Evolutionary conservation across 1,140 invertebrate species (phyloP).

Genomic region (Pissodes strobi): DNA sequence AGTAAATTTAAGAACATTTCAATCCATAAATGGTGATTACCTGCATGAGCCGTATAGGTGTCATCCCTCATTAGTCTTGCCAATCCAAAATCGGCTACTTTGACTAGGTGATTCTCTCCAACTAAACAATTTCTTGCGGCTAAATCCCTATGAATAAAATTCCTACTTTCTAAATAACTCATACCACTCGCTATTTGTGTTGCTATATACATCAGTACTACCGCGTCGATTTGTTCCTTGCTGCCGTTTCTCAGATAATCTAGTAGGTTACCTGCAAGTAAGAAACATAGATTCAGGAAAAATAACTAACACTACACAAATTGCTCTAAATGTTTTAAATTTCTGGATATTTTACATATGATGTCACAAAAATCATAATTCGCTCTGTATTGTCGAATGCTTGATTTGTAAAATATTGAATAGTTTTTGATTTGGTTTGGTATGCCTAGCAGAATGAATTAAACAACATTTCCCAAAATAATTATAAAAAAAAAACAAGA

Average conservation of each 20-base stretch:
- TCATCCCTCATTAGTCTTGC: slow-evolving; percentile 97
- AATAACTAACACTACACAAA: too few species aligned
- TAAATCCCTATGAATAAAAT: slow-evolving; percentile 97
- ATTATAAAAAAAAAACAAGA: too few species aligned
- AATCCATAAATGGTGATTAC: slow-evolving; percentile 52
- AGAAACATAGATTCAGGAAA: too few species aligned
- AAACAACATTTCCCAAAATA: too few species aligned
- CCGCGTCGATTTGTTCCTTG: slow-evolving; percentile 88
- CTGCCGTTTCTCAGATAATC: slow-evolving; percentile 93
- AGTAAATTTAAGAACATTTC: not conserved
- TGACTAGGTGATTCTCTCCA: slow-evolving; percentile 93
- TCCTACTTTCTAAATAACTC: slow-evolving; percentile 95
- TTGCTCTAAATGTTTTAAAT: too few species aligned
- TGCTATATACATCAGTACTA: slow-evolving; percentile 98
- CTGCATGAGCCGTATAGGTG: slow-evolving; percentile 96
- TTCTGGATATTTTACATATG: too few species aligned
- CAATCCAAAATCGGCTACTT: slow-evolving; percentile 97
- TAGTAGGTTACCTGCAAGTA: slow-evolving; percentile 79
- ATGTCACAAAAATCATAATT: too few species aligned
- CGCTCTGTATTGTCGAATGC: too few species aligned
- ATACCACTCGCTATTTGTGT: slow-evolving; percentile 98
- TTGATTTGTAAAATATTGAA: too few species aligned
- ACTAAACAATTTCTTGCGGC: slow-evolving; percentile 98
- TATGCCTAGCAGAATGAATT: too few species aligned
- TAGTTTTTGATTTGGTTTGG: too few species aligned